Base-by-base conservation (phyloP, 2,113 vertebrate genomes). In the Apteryx owenii region DNA sequence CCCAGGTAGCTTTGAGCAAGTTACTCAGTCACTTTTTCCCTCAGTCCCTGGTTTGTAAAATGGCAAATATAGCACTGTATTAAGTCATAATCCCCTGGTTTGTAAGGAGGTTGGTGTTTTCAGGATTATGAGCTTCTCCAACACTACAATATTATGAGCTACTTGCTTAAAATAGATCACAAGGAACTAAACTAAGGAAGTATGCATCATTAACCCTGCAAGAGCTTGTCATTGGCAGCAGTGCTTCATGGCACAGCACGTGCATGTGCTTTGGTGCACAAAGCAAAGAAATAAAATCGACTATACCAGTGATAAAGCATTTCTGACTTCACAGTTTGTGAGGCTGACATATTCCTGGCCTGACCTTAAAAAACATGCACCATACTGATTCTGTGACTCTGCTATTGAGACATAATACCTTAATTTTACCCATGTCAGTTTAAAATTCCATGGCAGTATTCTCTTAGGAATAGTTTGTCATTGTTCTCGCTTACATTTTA, bases 1-100 rank as follows among this genome's bases (percentile, higher is more conserved):
- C 25, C n/a, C 78, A 82, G 46, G 53, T 80, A 72, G 14, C 79
- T 94, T 62, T 33, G n/a, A 93, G 81, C 12, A 23, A 88, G 75
- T 40, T 82, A 16, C 42, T 88, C 44, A 26, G 6, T 22, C 31
- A 12, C 28, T 62, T 76, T 79, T 54, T 12, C 33, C 66, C 58
- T 54, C 58, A 61, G 40, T 48, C 25, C 16, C 22, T 53, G 10
- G 15, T 76, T 6, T 58, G 44, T 19, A 75, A 29, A 91, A 33
- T 2, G 2, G 31, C 56, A 68, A 19, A 56, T 70, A 7, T 0
- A 54, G 60, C 50, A 14, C 65, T 33, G 12, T 17, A 0, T 7
- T 12, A 29, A 84, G 61, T 69, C 79, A 42, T 1, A 3, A 4
- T 61, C 65, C 64, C 62, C 50, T 21, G 33, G 29, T 83, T 76